Evolutionary conservation across 2,888 invertebrate species (phyloP).

Genomic region (Formica aserva): DNA sequence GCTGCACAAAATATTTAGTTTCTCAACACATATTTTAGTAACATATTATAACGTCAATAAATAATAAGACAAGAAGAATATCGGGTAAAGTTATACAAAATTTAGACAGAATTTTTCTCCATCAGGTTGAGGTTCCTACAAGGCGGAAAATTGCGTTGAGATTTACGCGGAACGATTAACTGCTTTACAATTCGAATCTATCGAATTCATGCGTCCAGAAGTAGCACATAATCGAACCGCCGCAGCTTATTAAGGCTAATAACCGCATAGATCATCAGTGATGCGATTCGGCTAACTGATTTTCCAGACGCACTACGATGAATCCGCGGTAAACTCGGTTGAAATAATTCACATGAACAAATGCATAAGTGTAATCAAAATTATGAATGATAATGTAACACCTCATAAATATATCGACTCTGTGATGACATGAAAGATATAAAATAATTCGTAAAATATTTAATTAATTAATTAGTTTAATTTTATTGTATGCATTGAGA

Average conservation of each 20-base stretch:
- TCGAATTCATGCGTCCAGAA: neutral
- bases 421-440: neutral
- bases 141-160: neutral
- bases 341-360: neutral
- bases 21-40: neutral
- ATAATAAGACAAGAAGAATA: neutral
- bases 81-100: neutral
- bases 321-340: neutral
- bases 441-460: neutral
- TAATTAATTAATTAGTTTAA: neutral
- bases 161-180: constrained; percentile 28
- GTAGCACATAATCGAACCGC: constrained; percentile 34
- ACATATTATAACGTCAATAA: neutral
- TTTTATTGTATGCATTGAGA: neutral
- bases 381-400: constrained; percentile 7
- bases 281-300: constrained; percentile 62
- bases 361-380: constrained; percentile 9
- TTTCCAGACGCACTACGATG: constrained; percentile 49
- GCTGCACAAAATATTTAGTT: neutral
- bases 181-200: constrained; percentile 40
- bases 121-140: neutral
- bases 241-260: constrained; percentile 58
- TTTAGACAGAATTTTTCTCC: neutral
- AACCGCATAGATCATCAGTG: constrained; percentile 61
- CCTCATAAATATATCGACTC: neutral